A percentile compares a stretch with the other conserved stretches of the same genome.
Conservation (phyloP, 2,888 invertebrate genomes). For the Tryphoninae sp. region DNA sequence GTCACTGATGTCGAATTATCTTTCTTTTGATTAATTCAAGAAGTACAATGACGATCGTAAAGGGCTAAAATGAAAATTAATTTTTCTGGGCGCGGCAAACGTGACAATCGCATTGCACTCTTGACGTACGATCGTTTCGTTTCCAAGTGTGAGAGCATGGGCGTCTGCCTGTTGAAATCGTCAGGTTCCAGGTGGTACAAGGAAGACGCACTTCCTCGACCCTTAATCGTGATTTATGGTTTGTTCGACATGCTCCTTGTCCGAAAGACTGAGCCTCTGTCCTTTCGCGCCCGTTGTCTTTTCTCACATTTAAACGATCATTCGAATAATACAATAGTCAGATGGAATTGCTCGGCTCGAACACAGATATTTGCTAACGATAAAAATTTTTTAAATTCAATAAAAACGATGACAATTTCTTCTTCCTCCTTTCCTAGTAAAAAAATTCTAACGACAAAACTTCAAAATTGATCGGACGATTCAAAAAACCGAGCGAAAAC, state of each 20-base stretch:
- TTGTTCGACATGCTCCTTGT: constrained; percentile 20
- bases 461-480: neutral
- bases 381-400: constrained; percentile 45
- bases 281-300: constrained; percentile 35
- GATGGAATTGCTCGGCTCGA: neutral
- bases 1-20: too few species aligned
- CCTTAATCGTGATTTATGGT: constrained; percentile 78
- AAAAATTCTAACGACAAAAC: neutral
- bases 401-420: neutral
- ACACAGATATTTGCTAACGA: neutral
- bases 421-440: neutral
- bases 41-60: neutral
- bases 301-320: constrained; percentile 46
- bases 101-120: neutral
- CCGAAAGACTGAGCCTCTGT: constrained; percentile 4
- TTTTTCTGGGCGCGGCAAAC: constrained; percentile 13
- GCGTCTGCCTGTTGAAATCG: neutral
- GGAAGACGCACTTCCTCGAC: constrained; percentile 72
- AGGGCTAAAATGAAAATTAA: constrained; percentile 1
- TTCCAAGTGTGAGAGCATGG: constrained; percentile 8
- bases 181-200: constrained; percentile 39
- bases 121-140: constrained; percentile 8
- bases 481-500: neutral
- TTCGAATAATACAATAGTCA: constrained; percentile 43
- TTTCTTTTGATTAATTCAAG: too few species aligned